These are phyloP conservation scores for Myotis findleyi DNA, from an alignment of 2,797 vertebrate species.

Conservation along the genomic window DNA sequence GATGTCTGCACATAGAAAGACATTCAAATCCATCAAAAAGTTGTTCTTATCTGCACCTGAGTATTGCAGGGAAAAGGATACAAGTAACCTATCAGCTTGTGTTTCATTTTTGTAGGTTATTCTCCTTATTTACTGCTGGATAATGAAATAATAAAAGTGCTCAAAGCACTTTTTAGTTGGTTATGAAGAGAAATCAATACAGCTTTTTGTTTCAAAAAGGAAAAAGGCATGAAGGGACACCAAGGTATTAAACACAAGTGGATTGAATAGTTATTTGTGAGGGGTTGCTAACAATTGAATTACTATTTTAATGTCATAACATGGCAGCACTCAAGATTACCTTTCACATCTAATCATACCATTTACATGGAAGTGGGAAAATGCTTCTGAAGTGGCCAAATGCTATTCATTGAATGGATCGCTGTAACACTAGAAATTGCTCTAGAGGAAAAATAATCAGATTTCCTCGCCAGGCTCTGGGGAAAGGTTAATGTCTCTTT, in stretches of 20 bases:
- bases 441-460: slow-evolving; percentile 70
- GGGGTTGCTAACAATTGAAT: slow-evolving; percentile 77
- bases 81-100: slow-evolving; percentile 38
- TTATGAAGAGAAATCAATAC: slow-evolving; percentile 82
- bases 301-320: slow-evolving; percentile 81
- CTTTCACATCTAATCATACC: slow-evolving; percentile 75
- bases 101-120: slow-evolving; percentile 51
- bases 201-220: slow-evolving; percentile 73
- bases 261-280: slow-evolving; percentile 75
- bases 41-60: background rate
- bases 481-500: slow-evolving; percentile 67
- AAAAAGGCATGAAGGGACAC: slow-evolving; percentile 52
- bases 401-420: slow-evolving; percentile 65
- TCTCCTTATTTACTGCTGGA: slow-evolving; percentile 71
- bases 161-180: slow-evolving; percentile 71
- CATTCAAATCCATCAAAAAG: slow-evolving; percentile 39
- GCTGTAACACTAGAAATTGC: slow-evolving; percentile 72
- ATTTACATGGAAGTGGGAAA: slow-evolving; percentile 73
- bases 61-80: background rate
- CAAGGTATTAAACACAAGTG: slow-evolving; percentile 73
- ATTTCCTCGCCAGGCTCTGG: slow-evolving; percentile 52
- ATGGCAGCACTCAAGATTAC: slow-evolving; percentile 74
- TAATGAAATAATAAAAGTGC: slow-evolving; percentile 79
- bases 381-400: slow-evolving; percentile 74
- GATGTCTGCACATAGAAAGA: slow-evolving; percentile 25